These are phyloP conservation scores for Phoxinus phoxinus DNA, from an alignment of 2,113 vertebrate species.

Conservation along the genomic window DNA sequence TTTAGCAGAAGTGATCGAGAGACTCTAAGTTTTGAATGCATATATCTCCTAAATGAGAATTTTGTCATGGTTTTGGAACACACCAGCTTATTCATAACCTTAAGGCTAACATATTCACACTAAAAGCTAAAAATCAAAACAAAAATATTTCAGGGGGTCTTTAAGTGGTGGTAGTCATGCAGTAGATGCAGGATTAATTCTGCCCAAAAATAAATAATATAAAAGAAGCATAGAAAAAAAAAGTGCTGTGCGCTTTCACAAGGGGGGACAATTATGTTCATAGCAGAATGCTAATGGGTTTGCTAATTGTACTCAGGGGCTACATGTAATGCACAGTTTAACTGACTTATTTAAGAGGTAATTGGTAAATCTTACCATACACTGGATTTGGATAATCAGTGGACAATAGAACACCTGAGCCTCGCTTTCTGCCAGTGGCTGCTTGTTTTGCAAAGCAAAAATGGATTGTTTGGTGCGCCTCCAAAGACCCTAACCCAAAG, in stretches of 20 bases:
- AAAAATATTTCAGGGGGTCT: too few relatives aligned
- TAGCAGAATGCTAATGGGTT: slow-evolving; percentile 39
- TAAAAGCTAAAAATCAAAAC: too few relatives aligned
- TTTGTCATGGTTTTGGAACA: too few relatives aligned
- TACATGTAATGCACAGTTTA: slow-evolving; percentile 44
- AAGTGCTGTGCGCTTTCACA: slow-evolving; percentile 1
- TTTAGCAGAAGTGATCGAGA: too few relatives aligned
- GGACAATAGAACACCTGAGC: slow-evolving; percentile 53
- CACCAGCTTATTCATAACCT: too few relatives aligned
- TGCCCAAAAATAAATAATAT: neutral
- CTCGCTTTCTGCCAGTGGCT: slow-evolving; percentile 38
- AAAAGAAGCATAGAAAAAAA: neutral
- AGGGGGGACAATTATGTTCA: slow-evolving; percentile 38
- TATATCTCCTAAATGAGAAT: too few relatives aligned
- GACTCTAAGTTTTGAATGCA: too few relatives aligned
- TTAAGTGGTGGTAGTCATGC: neutral
- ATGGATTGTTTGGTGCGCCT: neutral
- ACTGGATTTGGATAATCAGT: slow-evolving; percentile 37
- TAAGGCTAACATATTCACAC: too few relatives aligned
- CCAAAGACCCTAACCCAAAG: neutral
- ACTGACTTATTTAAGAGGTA: slow-evolving; percentile 50
- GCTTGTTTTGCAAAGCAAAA: slow-evolving; percentile 36
- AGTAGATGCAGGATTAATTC: neutral
- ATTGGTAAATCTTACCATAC: slow-evolving; percentile 42
- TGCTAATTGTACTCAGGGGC: slow-evolving; percentile 52